Evolutionary conservation across 1,140 invertebrate genomes (phyloP), one percentile per base, ranked within the genome.

Genomic region (Heliconius congener): DNA sequence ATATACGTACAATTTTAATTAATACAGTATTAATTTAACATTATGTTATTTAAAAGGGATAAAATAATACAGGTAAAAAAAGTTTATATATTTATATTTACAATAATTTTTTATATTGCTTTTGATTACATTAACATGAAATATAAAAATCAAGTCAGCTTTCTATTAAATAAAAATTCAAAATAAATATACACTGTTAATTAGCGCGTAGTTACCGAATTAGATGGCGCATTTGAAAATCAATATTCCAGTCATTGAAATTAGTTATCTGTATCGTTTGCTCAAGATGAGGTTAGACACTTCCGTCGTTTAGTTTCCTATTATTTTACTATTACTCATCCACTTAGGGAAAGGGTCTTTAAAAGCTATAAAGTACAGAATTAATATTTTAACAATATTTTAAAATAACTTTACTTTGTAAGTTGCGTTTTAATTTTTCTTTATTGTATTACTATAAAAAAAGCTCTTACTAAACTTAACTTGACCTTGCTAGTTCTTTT

Each of bases 401-500:
- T 85, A 88, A 81, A 79, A 81, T 84, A 81, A 71, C 57, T 34
- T 50, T 73, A 71, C 50, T 76, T 37, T n/a, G 42, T 16, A 73
- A 27, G n/a, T 78, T 66, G 42, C 50, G 57, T 57, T 74, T 74
- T 81, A 82, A 81, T 81, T 82, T 75, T 37, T 60, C 74, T 83
- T 82, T 79, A 78, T 78, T 81, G 82, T 83, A 81, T 86, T 79
- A 78, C 71, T 80, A 83, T 85, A 88, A 88, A 90, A 90, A 92
- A 93, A 93, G 88, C 88, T 86, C 88, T 82, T 90, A 83, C 86
- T 91, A 93, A 88, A 91, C 90, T 91, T 89, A 91, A 94, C 90
- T 94, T 94, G 93, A 93, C 91, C 93, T 94, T 95, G 94, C 90
- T 90, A 95, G 95, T 96, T 96, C 96, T 96, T 97, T 97, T 96